A percentile compares a stretch with the other conserved stretches of the same genome.
Conservation (phyloP, 53 echinoderm and acorn worm species). For the Paracentrotus lividus region DNA sequence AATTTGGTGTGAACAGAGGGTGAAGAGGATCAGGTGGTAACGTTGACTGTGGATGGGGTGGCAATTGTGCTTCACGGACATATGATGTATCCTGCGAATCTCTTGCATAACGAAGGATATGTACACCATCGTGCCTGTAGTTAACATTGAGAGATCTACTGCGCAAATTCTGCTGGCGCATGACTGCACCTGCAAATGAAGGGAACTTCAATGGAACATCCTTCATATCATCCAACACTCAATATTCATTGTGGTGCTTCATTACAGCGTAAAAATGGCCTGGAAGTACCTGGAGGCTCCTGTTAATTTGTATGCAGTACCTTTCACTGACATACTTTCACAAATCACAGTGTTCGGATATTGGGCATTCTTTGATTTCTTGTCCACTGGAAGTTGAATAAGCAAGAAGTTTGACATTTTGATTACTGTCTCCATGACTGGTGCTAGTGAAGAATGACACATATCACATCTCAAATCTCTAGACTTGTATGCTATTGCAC, state of each 20-base stretch:
- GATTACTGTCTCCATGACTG: too few species aligned
- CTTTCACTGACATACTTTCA: slow-evolving; percentile 11
- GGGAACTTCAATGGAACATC: slow-evolving; percentile 7
- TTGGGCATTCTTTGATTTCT: slow-evolving; percentile 15
- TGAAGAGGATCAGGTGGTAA: too few species aligned
- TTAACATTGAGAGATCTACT: neutral
- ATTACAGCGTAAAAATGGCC: slow-evolving; percentile 20
- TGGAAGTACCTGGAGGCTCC: slow-evolving; percentile 16
- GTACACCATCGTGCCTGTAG: too few species aligned
- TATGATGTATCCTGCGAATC: too few species aligned
- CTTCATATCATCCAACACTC: slow-evolving; percentile 32
- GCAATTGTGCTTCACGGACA: too few species aligned
- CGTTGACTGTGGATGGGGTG: too few species aligned
- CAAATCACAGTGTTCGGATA: slow-evolving; percentile 5
- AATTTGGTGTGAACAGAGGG: too few species aligned
- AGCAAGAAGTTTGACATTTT: neutral
- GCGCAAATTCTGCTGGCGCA: neutral
- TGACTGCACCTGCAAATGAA: slow-evolving; percentile 18
- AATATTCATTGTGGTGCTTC: slow-evolving; percentile 21
- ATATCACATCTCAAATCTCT: slow-evolving; percentile 17
- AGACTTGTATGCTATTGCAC: slow-evolving; percentile 5
- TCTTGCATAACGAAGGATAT: too few species aligned
- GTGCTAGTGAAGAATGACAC: slow-evolving; percentile 3
- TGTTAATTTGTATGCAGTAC: neutral
- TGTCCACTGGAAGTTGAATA: slow-evolving; percentile 11